These are phyloP conservation scores for Brenthis daphne DNA, from an alignment of 2,888 invertebrate species.

Conservation along the genomic window DNA sequence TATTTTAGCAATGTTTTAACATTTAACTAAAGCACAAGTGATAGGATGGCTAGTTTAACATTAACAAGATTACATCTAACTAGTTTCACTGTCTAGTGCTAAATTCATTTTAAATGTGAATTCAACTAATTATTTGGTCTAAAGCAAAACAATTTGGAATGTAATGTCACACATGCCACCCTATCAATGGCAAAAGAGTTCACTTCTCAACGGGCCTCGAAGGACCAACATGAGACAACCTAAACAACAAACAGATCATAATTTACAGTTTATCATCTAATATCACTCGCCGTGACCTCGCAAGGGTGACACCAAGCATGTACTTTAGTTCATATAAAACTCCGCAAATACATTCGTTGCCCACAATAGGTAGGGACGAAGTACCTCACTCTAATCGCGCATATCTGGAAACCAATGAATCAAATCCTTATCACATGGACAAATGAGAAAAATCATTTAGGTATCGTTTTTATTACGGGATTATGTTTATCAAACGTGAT, in stretches of 20 bases:
- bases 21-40: neutral
- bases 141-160: slow-evolving; percentile 23
- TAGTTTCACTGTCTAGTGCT: slow-evolving; percentile 9
- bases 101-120: slow-evolving; percentile 4
- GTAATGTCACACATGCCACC: slow-evolving; percentile 10
- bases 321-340: slow-evolving; percentile 40
- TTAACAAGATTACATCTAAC: slow-evolving; percentile 7
- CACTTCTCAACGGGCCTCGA: slow-evolving; percentile 10
- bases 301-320: slow-evolving; percentile 39
- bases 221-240: slow-evolving; percentile 21
- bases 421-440: slow-evolving; percentile 17
- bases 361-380: slow-evolving; percentile 43
- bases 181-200: slow-evolving; percentile 17
- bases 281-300: slow-evolving; percentile 48
- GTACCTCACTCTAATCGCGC: slow-evolving; percentile 70
- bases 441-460: slow-evolving; percentile 19
- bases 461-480: neutral
- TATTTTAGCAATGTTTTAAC: neutral
- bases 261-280: slow-evolving; percentile 46
- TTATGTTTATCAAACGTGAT: slow-evolving; percentile 8
- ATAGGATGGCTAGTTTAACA: slow-evolving; percentile 15
- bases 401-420: slow-evolving; percentile 57
- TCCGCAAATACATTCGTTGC: slow-evolving; percentile 16
- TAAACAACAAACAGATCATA: slow-evolving; percentile 39
- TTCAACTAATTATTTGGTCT: slow-evolving; percentile 19